phyloP scores from a whole-genome alignment of 2,113 vertebrate genomes.

The Cariama cristata region DNA sequence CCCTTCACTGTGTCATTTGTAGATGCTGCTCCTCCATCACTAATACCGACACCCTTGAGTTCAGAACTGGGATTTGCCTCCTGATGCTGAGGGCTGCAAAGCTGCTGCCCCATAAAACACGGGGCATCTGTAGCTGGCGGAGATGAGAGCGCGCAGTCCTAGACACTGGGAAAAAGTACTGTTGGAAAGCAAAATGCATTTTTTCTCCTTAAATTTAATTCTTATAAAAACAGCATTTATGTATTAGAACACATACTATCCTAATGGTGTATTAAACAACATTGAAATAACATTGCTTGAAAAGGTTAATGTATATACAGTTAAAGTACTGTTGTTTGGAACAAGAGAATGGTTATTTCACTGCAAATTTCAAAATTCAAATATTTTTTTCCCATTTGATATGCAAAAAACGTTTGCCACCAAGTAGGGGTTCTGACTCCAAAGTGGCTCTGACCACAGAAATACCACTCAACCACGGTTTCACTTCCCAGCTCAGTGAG shows the following conservation, averaged over 20 bases:
- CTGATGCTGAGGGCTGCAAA: not conserved
- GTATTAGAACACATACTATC: not conserved
- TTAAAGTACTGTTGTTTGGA: not conserved
- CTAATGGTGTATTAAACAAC: not conserved
- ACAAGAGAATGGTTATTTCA: not conserved
- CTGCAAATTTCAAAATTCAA: not conserved
- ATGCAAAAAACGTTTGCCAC: not conserved
- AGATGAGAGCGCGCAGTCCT: not conserved
- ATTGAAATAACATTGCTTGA: not conserved
- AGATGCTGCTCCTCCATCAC: not conserved
- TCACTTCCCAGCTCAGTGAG: not conserved
- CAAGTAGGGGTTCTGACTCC: not conserved
- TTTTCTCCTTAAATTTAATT: not conserved
- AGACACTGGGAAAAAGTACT: not conserved
- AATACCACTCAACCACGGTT: rapidly evolving
- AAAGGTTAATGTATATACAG: not conserved
- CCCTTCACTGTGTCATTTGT: not conserved
- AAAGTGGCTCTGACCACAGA: too few species aligned
- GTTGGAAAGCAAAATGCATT: not conserved
- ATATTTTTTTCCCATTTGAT: rapidly evolving
- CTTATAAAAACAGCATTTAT: not conserved
- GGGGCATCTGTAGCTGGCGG: not conserved
- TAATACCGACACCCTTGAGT: not conserved
- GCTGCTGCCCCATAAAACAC: not conserved
- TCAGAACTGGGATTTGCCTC: not conserved